Percentiles rank a stretch among this genome's conserved stretches.
Conservation (phyloP, 2,888 invertebrate genomes). For the Gonocerus acuteangulatus region DNA sequence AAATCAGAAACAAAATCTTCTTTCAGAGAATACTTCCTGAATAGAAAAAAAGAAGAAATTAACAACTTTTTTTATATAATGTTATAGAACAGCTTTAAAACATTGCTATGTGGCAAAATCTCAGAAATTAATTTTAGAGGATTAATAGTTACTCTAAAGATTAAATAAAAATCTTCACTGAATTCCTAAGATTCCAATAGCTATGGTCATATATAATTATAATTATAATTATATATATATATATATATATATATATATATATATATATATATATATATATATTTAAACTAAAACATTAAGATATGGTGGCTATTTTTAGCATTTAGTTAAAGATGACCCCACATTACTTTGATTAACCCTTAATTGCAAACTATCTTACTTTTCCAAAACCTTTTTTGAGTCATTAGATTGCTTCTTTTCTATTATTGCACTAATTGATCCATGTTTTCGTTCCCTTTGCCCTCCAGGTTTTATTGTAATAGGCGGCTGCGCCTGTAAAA, state of each 20-base stretch:
- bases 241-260: slow-evolving; percentile 14
- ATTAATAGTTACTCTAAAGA: too few relatives aligned
- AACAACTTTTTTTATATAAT: not conserved
- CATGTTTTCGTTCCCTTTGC: slow-evolving; percentile 11
- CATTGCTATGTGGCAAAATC: too few relatives aligned
- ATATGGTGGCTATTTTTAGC: not conserved
- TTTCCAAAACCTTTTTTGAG: not conserved
- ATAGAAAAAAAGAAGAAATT: slow-evolving; percentile 5
- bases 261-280: slow-evolving; percentile 7
- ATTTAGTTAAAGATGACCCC: too few relatives aligned
- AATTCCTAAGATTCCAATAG: too few relatives aligned
- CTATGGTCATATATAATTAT: not conserved
- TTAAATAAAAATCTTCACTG: too few relatives aligned
- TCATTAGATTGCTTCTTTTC: slow-evolving; percentile 28
- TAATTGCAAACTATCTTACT: too few relatives aligned
- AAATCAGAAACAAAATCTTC: slow-evolving; percentile 37
- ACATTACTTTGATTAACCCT: too few relatives aligned
- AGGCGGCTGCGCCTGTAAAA: too few relatives aligned
- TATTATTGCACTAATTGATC: not conserved
- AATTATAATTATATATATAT: not conserved
- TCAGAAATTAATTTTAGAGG: too few relatives aligned
- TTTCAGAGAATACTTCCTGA: slow-evolving; percentile 18
- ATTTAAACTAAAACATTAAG: too few relatives aligned
- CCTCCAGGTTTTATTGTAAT: not conserved
- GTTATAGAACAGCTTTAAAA: too few relatives aligned